Evolutionary conservation across 1,140 invertebrate genomes (phyloP), one percentile per base, ranked within the genome.

Genomic region (Sycobia sp.): DNA sequence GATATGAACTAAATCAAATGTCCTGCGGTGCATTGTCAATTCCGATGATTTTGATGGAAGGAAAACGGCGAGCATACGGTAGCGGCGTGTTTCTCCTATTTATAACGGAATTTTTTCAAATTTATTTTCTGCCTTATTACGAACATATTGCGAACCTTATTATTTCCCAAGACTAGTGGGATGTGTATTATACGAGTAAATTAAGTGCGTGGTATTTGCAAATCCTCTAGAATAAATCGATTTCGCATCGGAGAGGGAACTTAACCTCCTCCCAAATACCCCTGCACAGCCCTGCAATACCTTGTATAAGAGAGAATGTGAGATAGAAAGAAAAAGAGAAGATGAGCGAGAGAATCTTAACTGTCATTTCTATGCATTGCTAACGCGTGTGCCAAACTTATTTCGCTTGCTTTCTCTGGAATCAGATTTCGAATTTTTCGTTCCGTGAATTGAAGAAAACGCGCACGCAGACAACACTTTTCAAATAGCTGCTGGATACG

Each of bases 191-290:
- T 34, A 16, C 22, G 43, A 32, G 22, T n/a, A n/a, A n/a, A 16
- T 16, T 10, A 27, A 38, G 29, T 29, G 36, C 36, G 16, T 25
- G 32, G 39, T 32, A 34, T 39, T 54, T 49, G 43, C 43, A 61
- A 22, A 20, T 44, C 57, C 29, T 27, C 43, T 7, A 53, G 60
- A 68, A 68, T 69, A 68, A 69, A 49, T 66, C 59, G 68, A 60
- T 55, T 66, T 55, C 27, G 22, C 47, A 60, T 67, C 54, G 58
- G 29, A 38, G 22, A 22, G 23, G 29, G 16, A 36, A 50, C 18
- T 25, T 18, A 16, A 27, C 25, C 27, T 14, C 8, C 4, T 47
- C 44, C n/a, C n/a, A n/a, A n/a, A n/a, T n/a, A n/a, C n/a, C n/a
- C n/a, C n/a, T n/a, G n/a, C n/a, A n/a, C n/a, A n/a, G n/a, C n/a